A percentile compares a stretch with the other conserved stretches of the same genome.
These are phyloP conservation scores for Atrichornis clamosus DNA, from an alignment of 2,113 vertebrate species.

Conservation along the genomic window DNA sequence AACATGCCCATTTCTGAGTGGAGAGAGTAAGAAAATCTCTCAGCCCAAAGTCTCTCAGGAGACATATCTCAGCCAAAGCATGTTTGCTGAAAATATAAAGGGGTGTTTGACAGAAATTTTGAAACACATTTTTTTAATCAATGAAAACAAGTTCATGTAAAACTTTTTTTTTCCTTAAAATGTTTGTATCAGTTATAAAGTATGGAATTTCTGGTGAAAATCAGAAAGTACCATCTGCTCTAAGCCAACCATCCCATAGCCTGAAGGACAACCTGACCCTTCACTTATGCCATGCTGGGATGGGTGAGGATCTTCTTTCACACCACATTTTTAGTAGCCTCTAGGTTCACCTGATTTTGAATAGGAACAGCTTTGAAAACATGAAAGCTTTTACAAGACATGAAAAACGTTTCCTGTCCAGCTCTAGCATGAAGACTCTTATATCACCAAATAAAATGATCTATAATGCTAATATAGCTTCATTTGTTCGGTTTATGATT, in stretches of 20 bases:
- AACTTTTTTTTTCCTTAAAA: neutral
- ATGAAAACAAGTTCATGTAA: neutral
- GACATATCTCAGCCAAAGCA: neutral
- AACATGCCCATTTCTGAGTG: neutral
- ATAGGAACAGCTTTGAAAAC: neutral
- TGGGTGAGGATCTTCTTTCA: neutral
- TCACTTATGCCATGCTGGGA: fast-evolving
- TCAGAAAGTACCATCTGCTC: neutral
- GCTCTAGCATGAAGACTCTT: neutral
- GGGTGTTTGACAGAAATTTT: neutral
- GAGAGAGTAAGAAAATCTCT: neutral
- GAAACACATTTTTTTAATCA: neutral
- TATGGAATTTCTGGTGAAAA: neutral
- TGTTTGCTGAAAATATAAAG: neutral
- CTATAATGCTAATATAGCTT: constrained; percentile 14
- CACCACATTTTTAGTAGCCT: neutral
- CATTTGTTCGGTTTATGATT: neutral
- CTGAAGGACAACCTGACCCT: neutral
- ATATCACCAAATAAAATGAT: neutral
- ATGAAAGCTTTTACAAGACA: neutral
- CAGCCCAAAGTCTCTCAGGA: neutral
- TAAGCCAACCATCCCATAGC: neutral
- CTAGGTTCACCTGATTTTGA: neutral
- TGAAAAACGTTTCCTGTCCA: neutral
- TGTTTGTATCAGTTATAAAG: neutral